Base-by-base conservation (phyloP, 2,888 invertebrate species). In the Amphiduros pacificus region DNA sequence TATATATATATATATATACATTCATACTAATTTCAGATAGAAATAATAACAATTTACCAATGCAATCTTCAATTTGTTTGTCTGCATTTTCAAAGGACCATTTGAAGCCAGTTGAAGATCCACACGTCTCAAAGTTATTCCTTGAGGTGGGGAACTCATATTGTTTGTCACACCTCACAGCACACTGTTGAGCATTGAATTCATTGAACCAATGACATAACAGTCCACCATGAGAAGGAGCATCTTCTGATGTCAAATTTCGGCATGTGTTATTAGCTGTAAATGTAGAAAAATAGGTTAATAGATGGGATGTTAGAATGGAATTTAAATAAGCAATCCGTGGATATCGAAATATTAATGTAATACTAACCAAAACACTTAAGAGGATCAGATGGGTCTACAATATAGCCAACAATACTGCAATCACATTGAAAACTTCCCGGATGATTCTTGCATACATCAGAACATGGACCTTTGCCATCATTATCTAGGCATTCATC, bases 41-140 rank as follows among this genome's bases (percentile, higher is more conserved):
- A n/a, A n/a, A n/a, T n/a, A n/a, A n/a, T 44, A 36, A 36, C 17
- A 36, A 6, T 20, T 14, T 51, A 51, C 51, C 51, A 9, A 51
- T 17, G 17, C 51, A 51, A 27, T 22, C 24, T 17, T 28, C 27
- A 51, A 51, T 4, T 4, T 17, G 17, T 9, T 24, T 27, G n/a
- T 24, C 51, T 51, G 17, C 6, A 5, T 51, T 24, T 24, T 51
- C 26, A 17, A 24, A 24, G 27, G 22, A 24, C 51, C 51, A 51
- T 17, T 9, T 51, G 24, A 51, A 51, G 4, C 51, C 51, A 6
- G 51, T 51, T 9, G 51, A 24, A 24, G 51, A 6, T 24, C 51
- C 51, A 17, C 51, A 51, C 20, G 22, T 51, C 27, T 51, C 51
- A 17, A 22, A 51, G 24, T 51, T 51, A 24, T 51, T 51, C 17